Evolutionary conservation across 2,888 invertebrate species (phyloP), one percentile per base, ranked within the genome.

Genomic region (Argyresthia goedartella): DNA sequence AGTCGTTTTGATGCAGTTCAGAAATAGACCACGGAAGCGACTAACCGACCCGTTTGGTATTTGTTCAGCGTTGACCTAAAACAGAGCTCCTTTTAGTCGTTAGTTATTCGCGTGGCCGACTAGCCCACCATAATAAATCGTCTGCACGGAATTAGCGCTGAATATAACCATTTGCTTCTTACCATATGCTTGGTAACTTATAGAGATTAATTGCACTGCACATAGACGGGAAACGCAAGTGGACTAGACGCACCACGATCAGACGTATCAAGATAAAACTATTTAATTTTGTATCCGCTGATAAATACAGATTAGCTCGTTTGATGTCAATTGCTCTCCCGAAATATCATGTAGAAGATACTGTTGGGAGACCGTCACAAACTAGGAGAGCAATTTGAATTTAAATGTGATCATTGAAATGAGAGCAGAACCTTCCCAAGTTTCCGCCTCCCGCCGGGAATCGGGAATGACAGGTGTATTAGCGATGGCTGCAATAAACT

Each of bases 21-120:
- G 74, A 85, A 86, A 86, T 86, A 86, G 71, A 78, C 76, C 79
- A 75, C 85, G 85, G 86, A 85, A 86, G 82, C 81, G 80, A 72
- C 75, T 78, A 76, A 77, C 75, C 85, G 82, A 82, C 84, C 81
- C 78, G 85, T 86, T 85, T 86, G 85, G 86, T 85, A 86, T 86
- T 85, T 85, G 84, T 84, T 85, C 81, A 78, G 76, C 80, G 86
- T 85, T 85, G 86, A 85, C 86, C 86, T 86, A 86, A 86, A 86
- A 85, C 84, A 85, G 86, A 71, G 77, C 71, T 80, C 71, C 82
- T 76, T 82, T 82, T 84, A 81, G 81, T 81, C 80, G 79, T 84
- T 80, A 84, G 79, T 79, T 85, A 81, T 81, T 82, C 73, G 78
- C 77, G 65, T 73, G 73, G 73, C 69, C 73, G 72, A 75, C 69